Evolutionary conservation across 2,113 vertebrate species (phyloP).

Genomic region (Turnix velox): DNA sequence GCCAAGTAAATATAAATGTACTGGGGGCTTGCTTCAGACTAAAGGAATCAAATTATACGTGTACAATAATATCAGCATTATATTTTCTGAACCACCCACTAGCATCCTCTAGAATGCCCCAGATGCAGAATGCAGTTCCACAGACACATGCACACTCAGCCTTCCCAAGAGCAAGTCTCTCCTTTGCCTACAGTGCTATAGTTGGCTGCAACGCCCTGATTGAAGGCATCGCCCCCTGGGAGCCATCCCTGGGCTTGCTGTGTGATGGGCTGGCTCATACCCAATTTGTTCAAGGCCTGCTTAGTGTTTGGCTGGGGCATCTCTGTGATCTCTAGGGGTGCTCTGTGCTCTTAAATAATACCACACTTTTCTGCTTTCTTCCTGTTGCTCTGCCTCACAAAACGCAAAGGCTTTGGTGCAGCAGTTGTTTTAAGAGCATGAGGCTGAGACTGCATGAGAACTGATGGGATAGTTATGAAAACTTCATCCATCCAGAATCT

Average conservation of each 20-base stretch:
- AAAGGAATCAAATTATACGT: conserved; percentile 15
- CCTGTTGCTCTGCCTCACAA: neutral
- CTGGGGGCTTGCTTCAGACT: neutral
- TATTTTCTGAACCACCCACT: conserved; percentile 1
- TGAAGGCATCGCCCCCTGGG: neutral
- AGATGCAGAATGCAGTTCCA: neutral
- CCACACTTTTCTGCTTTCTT: neutral
- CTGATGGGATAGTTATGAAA: neutral
- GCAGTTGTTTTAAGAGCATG: neutral
- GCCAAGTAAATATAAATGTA: conserved; percentile 46
- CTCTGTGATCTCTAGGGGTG: neutral
- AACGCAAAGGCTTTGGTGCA: neutral
- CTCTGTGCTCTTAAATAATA: neutral
- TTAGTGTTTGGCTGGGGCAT: neutral
- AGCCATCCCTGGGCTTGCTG: neutral
- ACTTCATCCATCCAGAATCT: neutral
- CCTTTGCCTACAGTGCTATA: neutral
- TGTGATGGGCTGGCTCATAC: neutral
- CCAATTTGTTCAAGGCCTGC: neutral
- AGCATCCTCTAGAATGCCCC: neutral
- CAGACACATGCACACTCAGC: neutral
- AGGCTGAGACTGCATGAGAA: neutral
- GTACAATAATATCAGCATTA: neutral
- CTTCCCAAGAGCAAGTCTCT: neutral
- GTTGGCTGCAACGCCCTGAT: neutral